These are phyloP conservation scores for Papilio machaon DNA, from an alignment of 1,140 invertebrate species.

Conservation along the genomic window DNA sequence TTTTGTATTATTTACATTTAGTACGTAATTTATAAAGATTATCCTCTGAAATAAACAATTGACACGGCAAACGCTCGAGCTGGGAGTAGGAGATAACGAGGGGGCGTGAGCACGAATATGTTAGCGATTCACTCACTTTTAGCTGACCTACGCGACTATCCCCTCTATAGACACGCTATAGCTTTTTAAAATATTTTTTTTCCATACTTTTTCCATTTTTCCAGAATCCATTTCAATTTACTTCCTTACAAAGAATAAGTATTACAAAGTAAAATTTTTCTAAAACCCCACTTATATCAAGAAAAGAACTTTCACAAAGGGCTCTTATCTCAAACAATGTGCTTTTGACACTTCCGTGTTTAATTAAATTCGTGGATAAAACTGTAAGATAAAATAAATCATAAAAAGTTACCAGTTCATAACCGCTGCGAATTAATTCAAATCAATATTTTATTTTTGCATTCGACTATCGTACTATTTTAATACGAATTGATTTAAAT, in stretches of 20 bases:
- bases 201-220: too few relatives aligned
- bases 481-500: slow-evolving; percentile 50
- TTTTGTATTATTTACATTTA: slow-evolving; percentile 54
- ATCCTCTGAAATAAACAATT: slow-evolving; percentile 73
- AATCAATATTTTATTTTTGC: slow-evolving; percentile 50
- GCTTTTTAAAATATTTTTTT: background rate
- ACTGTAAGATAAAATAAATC: slow-evolving; percentile 41
- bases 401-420: slow-evolving; percentile 38
- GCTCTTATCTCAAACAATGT: slow-evolving; percentile 23
- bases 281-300: background rate
- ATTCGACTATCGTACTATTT: slow-evolving; percentile 42
- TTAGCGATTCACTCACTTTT: slow-evolving; percentile 66
- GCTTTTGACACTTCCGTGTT: slow-evolving; percentile 42
- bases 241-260: background rate
- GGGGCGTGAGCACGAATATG: slow-evolving; percentile 69
- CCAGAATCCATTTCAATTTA: background rate
- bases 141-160: slow-evolving; percentile 50
- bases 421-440: slow-evolving; percentile 41
- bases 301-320: slow-evolving; percentile 17
- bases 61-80: slow-evolving; percentile 50
- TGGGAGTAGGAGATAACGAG: slow-evolving; percentile 61
- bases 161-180: slow-evolving; percentile 1
- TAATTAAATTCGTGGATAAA: slow-evolving; percentile 41
- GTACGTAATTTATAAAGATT: slow-evolving; percentile 67
- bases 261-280: background rate